Base-by-base conservation (phyloP, 2,797 vertebrate species). In the Anolis apletophallus region DNA sequence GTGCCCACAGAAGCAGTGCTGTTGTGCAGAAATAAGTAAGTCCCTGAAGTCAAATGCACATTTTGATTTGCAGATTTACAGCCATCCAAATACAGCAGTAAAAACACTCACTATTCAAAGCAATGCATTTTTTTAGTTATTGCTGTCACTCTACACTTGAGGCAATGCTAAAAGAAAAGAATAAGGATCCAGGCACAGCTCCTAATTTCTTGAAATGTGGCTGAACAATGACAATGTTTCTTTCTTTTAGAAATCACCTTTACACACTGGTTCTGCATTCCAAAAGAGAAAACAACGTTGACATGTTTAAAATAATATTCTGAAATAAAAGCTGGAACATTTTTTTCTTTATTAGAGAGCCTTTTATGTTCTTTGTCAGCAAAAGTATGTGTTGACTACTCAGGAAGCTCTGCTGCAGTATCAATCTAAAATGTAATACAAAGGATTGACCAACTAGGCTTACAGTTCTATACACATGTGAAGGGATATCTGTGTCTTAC, bases 31-130 rank as follows among this genome's bases (percentile, higher is more conserved):
- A 34, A 88, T 88, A 93, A 90, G 88, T 88, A 78, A 91, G 32
- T 92, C 86, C 88, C 26, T 81, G 26, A 69, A 64, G 86, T 91
- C 79, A 79, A 84, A 89, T 69, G 61, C 69, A 46, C 80, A 80
- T 87, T 90, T 94, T 89, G 78, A 90, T 81, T 93, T 92, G 80
- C 81, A 90, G 85, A 91, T 92, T 93, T 92, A 93, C 87, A 75
- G 86, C 52, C 67, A 59, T 36, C 16, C 67, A 85, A 82, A 76
- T 54, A 86, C 34, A 81, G 88, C 89, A 84, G 77, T 61, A 57
- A 89, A 87, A 92, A 86, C 23, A 85, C 54, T 78, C 34, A 75
- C 81, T 64, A 85, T 83, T 32, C 85, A 77, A 81, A 88, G 32
- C 21, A 89, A 85, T 83, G 84, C 34, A 91, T 23, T 81, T 92